These are phyloP conservation scores for Alethe diademata DNA, from an alignment of 2,113 vertebrate species.

Conservation along the genomic window DNA sequence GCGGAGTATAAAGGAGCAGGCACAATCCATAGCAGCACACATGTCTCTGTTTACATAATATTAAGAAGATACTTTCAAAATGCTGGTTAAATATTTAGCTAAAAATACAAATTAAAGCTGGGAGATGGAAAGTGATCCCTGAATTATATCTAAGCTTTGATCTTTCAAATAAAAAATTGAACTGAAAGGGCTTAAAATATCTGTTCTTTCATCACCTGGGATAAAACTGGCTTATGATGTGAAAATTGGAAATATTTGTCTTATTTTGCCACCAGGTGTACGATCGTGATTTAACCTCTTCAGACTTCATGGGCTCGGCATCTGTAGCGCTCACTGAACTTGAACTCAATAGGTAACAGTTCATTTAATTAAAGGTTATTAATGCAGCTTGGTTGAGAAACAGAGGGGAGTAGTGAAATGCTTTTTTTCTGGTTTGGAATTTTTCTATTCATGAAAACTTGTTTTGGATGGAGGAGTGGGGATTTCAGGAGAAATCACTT, in stretches of 20 bases:
- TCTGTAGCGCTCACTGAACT: conserved; percentile 77
- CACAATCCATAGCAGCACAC: neutral
- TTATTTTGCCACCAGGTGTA: conserved; percentile 82
- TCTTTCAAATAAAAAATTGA: conserved; percentile 1
- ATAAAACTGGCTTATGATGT: neutral
- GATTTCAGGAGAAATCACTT: neutral
- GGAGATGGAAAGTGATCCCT: conserved; percentile 12
- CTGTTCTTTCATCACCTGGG: neutral
- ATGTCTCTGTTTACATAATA: conserved; percentile 55
- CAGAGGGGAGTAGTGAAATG: neutral
- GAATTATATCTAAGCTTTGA: conserved; percentile 44
- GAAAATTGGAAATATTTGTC: neutral
- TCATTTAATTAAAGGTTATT: neutral
- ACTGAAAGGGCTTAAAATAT: conserved; percentile 24
- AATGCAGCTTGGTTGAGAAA: neutral
- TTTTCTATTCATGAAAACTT: neutral
- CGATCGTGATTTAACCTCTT: conserved; percentile 88
- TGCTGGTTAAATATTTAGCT: conserved; percentile 61
- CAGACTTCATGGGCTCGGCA: conserved; percentile 94
- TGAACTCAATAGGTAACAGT: conserved; percentile 84
- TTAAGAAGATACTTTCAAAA: conserved; percentile 54
- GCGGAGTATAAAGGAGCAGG: neutral
- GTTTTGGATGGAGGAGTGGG: neutral
- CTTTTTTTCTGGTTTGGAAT: neutral
- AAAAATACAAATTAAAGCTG: conserved; percentile 39